These are phyloP conservation scores for Pyxicephalus adspersus DNA, from an alignment of 2,113 vertebrate species.

Conservation along the genomic window DNA sequence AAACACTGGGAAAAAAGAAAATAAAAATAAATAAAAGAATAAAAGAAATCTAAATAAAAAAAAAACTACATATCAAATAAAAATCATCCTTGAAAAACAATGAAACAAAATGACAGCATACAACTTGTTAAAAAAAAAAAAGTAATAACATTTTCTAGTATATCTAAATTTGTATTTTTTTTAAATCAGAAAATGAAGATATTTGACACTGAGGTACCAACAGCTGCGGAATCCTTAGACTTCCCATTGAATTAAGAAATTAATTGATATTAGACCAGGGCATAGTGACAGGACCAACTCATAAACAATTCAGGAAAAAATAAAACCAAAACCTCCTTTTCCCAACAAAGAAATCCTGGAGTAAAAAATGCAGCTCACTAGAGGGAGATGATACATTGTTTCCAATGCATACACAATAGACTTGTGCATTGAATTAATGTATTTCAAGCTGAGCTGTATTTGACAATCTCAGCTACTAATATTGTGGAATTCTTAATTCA, in stretches of 20 bases:
- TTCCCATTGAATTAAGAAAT: not conserved
- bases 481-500: conserved; percentile 59
- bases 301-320: not conserved
- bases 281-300: not conserved
- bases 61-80: too few species aligned
- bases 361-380: conserved; percentile 59
- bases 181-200: too few species aligned
- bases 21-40: too few species aligned
- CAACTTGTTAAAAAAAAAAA: too few species aligned
- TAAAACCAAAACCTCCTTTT: conserved; percentile 62
- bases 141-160: too few species aligned
- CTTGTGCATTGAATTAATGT: conserved; percentile 56
- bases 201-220: too few species aligned
- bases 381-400: conserved; percentile 57
- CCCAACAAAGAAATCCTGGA: conserved; percentile 55
- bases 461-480: conserved; percentile 60
- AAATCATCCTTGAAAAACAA: too few species aligned
- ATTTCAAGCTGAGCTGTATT: conserved; percentile 58
- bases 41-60: too few species aligned
- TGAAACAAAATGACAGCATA: too few species aligned
- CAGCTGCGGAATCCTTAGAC: too few species aligned
- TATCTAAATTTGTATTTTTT: too few species aligned
- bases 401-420: conserved; percentile 58
- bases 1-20: too few species aligned
- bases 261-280: not conserved